Evolutionary conservation across 2,888 invertebrate species (phyloP), one percentile per base, ranked within the genome.

Genomic region (Pseudococcus longispinus): DNA sequence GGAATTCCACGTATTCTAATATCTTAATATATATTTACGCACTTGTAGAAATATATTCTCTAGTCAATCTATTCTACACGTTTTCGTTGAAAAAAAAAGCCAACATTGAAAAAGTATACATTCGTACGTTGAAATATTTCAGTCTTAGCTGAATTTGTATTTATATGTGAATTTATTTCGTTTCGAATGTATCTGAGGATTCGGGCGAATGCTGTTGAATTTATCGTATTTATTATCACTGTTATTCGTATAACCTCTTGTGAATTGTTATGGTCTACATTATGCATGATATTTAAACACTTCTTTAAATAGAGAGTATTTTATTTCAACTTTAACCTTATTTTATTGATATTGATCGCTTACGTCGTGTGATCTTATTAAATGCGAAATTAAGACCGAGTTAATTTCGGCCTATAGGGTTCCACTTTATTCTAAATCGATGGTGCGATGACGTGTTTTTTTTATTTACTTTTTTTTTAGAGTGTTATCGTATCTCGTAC

Each of bases 251-350:
- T 80, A 80, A 70, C 42, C 42, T 42, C 32, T 80, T 80, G 42
- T 80, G 77, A 42, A 80, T n/a, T 80, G 32, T 80, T 80, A 80
- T 80, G 77, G 32, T 80, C 77, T 80, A 80, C 77, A 42, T 42
- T 80, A 80, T 80, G 77, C 42, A 80, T 80, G 77, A 80, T 80
- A 80, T 70, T 80, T 42, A 80, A 80, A 80, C 77, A 80, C 77
- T 80, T 80, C 77, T 80, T 80, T 42, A 42, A 80, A 80, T 80
- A 80, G 42, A 77, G 26, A 70, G 6, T 70, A 70, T 70, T 70
- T 70, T 70, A 70, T 70, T 70, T 70, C 6, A 70, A 70, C 29
- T 1, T 65, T 37, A 15, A 11, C 44, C 44, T 6, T 8, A 37
- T 37, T 37, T 37, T 37, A 37, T 37, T 37, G 37, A 37, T 37